These are phyloP conservation scores for Acanthornis magna DNA, from an alignment of 2,797 vertebrate species.

Conservation along the genomic window DNA sequence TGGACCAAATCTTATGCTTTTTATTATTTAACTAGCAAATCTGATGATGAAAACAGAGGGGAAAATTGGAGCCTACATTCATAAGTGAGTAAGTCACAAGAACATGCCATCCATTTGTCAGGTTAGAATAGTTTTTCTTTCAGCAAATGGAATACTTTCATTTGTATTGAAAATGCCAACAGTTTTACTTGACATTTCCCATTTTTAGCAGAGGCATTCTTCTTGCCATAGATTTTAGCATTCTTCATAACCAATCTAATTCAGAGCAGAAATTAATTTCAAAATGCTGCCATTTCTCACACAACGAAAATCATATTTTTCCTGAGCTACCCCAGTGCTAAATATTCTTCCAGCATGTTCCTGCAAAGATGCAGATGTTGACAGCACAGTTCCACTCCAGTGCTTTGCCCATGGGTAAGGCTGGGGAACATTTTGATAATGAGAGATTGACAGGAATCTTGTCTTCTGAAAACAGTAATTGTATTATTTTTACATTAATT, in stretches of 20 bases:
- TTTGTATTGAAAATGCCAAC: not conserved
- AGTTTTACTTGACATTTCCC: not conserved
- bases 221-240: not conserved
- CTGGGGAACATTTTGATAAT: not conserved
- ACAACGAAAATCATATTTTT: not conserved
- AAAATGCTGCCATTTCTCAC: not conserved
- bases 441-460: not conserved
- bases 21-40: not conserved
- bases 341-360: not conserved
- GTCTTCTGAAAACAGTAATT: not conserved
- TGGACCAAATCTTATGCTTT: not conserved
- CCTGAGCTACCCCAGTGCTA: not conserved
- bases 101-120: not conserved
- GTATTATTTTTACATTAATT: not conserved
- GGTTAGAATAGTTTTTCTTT: slow-evolving; percentile 1
- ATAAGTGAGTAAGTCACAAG: not conserved
- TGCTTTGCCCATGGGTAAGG: not conserved
- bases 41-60: not conserved
- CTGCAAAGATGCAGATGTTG: not conserved
- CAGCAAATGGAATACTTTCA: not conserved
- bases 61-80: not conserved
- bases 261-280: not conserved
- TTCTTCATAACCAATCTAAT: not conserved
- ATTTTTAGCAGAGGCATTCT: not conserved
- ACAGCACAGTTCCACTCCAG: not conserved